Percentiles rank a stretch among this genome's conserved stretches.
Conservation (phyloP, 2,888 invertebrate genomes). For the Andrena chrysosceles region DNA sequence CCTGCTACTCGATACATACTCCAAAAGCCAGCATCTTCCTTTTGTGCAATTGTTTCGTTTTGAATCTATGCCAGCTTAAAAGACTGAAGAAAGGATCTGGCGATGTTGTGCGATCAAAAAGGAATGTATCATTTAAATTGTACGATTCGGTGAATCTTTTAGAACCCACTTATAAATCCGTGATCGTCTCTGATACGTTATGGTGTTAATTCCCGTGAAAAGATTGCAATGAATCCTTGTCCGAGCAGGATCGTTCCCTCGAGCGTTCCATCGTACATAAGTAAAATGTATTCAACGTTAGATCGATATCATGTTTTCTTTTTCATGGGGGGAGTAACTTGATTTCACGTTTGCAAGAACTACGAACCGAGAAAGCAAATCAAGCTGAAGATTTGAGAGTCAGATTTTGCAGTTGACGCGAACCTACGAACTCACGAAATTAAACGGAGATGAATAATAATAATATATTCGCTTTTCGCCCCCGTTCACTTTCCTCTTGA, state of each 20-base stretch:
- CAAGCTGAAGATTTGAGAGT: constrained; percentile 16
- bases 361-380: constrained; percentile 25
- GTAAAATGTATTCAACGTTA: constrained; percentile 24
- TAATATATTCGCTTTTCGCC: constrained; percentile 3
- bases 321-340: constrained; percentile 4
- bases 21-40: constrained; percentile 44
- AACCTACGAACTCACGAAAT: not conserved
- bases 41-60: constrained; percentile 51
- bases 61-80: constrained; percentile 55
- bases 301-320: constrained; percentile 12
- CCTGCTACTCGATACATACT: constrained; percentile 15
- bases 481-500: constrained; percentile 15
- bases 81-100: constrained; percentile 54
- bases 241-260: constrained; percentile 27
- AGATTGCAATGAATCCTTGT: constrained; percentile 19
- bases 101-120: constrained; percentile 59
- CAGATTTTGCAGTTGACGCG: not conserved
- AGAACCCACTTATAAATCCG: constrained; percentile 4
- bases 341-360: constrained; percentile 12
- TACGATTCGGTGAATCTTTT: not conserved
- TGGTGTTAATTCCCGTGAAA: constrained; percentile 9
- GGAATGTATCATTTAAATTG: constrained; percentile 42
- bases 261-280: constrained; percentile 42
- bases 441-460: not conserved
- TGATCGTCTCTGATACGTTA: constrained; percentile 1